Conservation (phyloP, 2,888 invertebrate species). For the Tineola bisselliella region DNA sequence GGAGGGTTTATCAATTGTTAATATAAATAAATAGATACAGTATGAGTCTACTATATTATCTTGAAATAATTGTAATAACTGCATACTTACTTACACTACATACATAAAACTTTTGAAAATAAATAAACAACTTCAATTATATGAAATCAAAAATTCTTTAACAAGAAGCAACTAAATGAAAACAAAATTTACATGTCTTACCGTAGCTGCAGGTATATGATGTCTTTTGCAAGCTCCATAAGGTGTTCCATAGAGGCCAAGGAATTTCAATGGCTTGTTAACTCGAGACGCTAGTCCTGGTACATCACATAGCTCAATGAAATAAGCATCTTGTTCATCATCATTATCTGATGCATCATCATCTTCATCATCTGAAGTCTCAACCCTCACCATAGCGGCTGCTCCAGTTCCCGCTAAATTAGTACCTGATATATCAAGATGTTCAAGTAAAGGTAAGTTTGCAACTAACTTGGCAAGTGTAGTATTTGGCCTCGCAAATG, state of each 20-base stretch:
- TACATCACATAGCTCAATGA: conserved; percentile 75
- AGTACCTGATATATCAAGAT: conserved; percentile 95
- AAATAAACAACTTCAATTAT: not conserved
- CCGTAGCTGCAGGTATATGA: conserved; percentile 90
- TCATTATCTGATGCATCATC: conserved; percentile 21
- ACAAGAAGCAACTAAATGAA: no score
- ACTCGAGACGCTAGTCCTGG: conserved; percentile 85
- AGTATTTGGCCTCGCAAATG: conserved; percentile 79
- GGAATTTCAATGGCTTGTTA: conserved; percentile 82
- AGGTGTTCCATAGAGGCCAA: conserved; percentile 90
- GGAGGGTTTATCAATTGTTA: no score
- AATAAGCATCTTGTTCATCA: conserved; percentile 35
- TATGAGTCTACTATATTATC: no score
- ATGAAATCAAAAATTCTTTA: not conserved
- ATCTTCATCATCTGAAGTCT: conserved; percentile 20
- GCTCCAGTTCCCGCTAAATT: conserved; percentile 91
- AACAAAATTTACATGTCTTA: conserved; percentile 38
- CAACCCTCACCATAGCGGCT: conserved; percentile 50
- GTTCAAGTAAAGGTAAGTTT: conserved; percentile 77
- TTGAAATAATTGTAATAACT: no score
- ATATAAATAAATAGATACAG: no score
- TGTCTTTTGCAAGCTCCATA: conserved; percentile 90
- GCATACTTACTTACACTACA: no score
- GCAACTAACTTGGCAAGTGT: conserved; percentile 76
- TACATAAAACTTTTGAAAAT: no score